A percentile compares a stretch with the other conserved stretches of the same genome.
These are phyloP conservation scores for Heliconius ismenius DNA, from an alignment of 2,888 invertebrate species.

Conservation along the genomic window DNA sequence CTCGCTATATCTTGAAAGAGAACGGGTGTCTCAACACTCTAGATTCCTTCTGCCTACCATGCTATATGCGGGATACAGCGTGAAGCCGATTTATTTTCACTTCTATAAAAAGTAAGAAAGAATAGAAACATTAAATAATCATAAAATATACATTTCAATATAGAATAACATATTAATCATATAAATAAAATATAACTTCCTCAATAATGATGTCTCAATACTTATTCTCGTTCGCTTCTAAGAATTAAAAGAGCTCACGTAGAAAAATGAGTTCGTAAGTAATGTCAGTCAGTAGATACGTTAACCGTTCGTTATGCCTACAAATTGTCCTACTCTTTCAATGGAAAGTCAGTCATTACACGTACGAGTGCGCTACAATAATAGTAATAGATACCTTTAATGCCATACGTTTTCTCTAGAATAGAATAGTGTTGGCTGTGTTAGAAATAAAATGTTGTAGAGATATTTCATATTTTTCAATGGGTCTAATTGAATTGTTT, in stretches of 20 bases:
- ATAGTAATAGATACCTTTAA: conserved; percentile 51
- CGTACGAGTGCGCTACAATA: conserved; percentile 60
- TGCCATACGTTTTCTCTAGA: conserved; percentile 52
- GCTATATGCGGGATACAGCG: too few species aligned
- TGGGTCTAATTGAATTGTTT: neutral
- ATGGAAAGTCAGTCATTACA: conserved; percentile 69
- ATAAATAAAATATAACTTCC: neutral
- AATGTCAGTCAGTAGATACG: conserved; percentile 9
- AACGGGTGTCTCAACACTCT: neutral
- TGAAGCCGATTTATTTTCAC: too few species aligned
- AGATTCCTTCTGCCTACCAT: neutral
- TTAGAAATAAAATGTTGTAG: neutral
- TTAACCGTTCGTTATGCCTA: conserved; percentile 28
- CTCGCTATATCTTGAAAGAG: neutral
- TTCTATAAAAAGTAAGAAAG: too few species aligned
- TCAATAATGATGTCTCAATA: neutral
- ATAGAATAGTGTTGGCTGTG: neutral
- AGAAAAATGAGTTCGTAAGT: conserved; percentile 6
- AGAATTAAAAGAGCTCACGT: conserved; percentile 15
- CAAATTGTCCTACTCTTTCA: conserved; percentile 40
- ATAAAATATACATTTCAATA: neutral
- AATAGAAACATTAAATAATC: neutral
- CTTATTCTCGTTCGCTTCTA: neutral
- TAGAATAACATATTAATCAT: neutral
- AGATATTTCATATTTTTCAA: neutral